Percentiles rank a stretch among this genome's conserved stretches.
phyloP scores from a whole-genome alignment of 2,888 invertebrate species.

The Antitype chi region DNA sequence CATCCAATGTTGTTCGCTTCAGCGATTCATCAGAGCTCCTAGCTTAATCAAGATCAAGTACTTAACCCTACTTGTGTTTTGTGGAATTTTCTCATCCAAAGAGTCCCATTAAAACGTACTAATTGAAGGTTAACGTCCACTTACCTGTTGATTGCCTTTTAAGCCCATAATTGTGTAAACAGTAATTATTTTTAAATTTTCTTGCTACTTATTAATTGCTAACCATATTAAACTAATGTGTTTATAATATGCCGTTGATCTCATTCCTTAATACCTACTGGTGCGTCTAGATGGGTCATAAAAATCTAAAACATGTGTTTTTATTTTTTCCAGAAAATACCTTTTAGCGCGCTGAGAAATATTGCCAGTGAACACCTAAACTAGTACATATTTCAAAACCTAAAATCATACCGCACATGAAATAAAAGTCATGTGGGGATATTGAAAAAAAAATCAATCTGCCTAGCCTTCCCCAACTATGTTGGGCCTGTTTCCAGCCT shows the following conservation, averaged over 20 bases:
- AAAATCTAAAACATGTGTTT: conserved; percentile 35
- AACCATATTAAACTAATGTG: conserved; percentile 64
- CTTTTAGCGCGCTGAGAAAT: conserved; percentile 38
- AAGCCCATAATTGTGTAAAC: conserved; percentile 66
- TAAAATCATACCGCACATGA: neutral
- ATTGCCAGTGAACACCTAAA: conserved; percentile 15
- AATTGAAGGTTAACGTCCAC: conserved; percentile 82
- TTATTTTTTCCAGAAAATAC: conserved; percentile 43
- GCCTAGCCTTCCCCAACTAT: neutral
- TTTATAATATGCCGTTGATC: conserved; percentile 65
- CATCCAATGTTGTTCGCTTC: neutral
- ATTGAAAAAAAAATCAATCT: conserved; percentile 1
- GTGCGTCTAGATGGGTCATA: conserved; percentile 34
- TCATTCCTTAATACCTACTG: conserved; percentile 48
- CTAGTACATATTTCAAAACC: neutral
- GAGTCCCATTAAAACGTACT: conserved; percentile 79
- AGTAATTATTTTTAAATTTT: conserved; percentile 69
- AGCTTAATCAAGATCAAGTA: neutral
- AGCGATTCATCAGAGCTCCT: neutral
- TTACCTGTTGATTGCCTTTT: conserved; percentile 67
- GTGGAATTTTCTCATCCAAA: conserved; percentile 65
- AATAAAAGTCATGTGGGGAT: neutral
- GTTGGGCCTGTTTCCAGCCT: neutral
- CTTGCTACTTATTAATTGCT: conserved; percentile 63
- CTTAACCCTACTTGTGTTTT: conserved; percentile 20